These are phyloP conservation scores for Macrosoma leucophasiata DNA, from an alignment of 2,888 invertebrate genomes.

Conservation along the genomic window DNA sequence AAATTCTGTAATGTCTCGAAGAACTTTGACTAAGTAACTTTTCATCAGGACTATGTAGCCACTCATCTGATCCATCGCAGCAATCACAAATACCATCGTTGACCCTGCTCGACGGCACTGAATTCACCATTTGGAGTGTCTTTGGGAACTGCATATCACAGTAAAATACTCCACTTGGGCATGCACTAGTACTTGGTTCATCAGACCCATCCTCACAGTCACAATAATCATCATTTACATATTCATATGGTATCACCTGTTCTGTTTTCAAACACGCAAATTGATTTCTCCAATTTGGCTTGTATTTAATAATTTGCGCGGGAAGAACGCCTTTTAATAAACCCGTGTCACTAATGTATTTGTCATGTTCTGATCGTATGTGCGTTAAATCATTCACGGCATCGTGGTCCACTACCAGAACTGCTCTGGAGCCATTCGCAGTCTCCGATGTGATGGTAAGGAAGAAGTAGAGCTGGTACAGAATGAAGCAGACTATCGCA, in stretches of 20 bases:
- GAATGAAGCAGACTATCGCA: conserved; percentile 49
- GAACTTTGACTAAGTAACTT: conserved; percentile 50
- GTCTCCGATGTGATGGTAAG: conserved; percentile 49
- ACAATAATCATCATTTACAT: conserved; percentile 89
- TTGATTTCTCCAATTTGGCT: conserved; percentile 48
- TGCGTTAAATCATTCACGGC: conserved; percentile 38
- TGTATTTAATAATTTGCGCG: conserved; percentile 49
- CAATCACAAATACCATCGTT: conserved; percentile 97
- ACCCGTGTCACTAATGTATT: conserved; percentile 56
- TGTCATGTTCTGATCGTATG: conserved; percentile 51
- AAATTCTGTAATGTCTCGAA: conserved; percentile 42
- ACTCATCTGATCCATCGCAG: conserved; percentile 94
- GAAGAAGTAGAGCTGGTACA: conserved; percentile 67
- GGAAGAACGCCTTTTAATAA: conserved; percentile 56
- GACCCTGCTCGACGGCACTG: conserved; percentile 83
- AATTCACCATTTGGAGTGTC: conserved; percentile 48
- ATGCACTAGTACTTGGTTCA: conserved; percentile 92
- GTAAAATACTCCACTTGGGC: conserved; percentile 87
- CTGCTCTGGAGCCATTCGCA: conserved; percentile 34
- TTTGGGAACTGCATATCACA: conserved; percentile 78
- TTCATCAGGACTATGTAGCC: conserved; percentile 46
- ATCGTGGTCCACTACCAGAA: conserved; percentile 42
- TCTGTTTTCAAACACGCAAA: conserved; percentile 61
- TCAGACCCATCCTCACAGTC: conserved; percentile 88
- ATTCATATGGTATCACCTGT: conserved; percentile 49